These are phyloP conservation scores for Ferdinandea cuprea DNA, from an alignment of 2,888 invertebrate genomes.

Conservation along the genomic window DNA sequence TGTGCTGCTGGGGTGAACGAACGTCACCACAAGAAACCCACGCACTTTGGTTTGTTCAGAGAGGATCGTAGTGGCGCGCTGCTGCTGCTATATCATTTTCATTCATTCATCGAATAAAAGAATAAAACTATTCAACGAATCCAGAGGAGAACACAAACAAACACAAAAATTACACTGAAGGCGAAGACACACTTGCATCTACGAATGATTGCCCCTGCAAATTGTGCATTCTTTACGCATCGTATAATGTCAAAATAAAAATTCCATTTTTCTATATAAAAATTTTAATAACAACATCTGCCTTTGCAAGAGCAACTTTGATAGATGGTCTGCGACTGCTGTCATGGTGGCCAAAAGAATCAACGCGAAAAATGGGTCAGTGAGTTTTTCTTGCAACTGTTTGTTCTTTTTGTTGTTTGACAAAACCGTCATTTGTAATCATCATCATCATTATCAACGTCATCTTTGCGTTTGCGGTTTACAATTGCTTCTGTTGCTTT, in stretches of 20 bases:
- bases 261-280: slow-evolving; percentile 60
- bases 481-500: too few relatives aligned
- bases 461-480: too few relatives aligned
- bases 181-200: slow-evolving; percentile 30
- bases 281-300: slow-evolving; percentile 65
- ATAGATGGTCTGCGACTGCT: slow-evolving; percentile 44
- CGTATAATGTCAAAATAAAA: slow-evolving; percentile 29
- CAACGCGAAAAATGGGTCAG: slow-evolving; percentile 51
- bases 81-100: slow-evolving; percentile 40
- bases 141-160: slow-evolving; percentile 33
- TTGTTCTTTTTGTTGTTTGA: slow-evolving; percentile 4
- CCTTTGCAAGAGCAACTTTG: slow-evolving; percentile 35
- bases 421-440: slow-evolving; percentile 43
- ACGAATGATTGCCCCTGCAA: slow-evolving; percentile 50
- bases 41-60: slow-evolving; percentile 43
- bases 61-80: slow-evolving; percentile 6
- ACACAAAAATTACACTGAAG: too few relatives aligned
- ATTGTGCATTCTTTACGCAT: slow-evolving; percentile 70
- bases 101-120: slow-evolving; percentile 55
- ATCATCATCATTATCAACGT: not conserved
- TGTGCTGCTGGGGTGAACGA: slow-evolving; percentile 36
- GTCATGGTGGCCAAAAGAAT: slow-evolving; percentile 34
- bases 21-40: slow-evolving; percentile 43
- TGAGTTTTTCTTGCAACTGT: slow-evolving; percentile 8
- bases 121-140: slow-evolving; percentile 7